Percentiles rank a stretch among this genome's conserved stretches.
Conservation (phyloP, 1,140 invertebrate species). For the Euschistus heros region DNA sequence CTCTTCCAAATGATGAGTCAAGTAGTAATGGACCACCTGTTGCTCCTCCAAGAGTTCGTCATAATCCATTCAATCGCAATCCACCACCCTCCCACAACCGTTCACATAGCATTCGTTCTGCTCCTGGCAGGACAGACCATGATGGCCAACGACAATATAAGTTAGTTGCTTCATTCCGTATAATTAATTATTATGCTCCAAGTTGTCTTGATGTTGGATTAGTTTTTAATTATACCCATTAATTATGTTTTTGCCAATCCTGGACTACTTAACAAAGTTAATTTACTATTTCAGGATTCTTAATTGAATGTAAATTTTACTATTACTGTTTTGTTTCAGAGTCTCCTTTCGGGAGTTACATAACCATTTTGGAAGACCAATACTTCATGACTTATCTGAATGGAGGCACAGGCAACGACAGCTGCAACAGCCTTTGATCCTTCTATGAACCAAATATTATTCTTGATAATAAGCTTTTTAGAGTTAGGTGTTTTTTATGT, state of each 20-base stretch:
- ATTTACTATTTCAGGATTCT: background rate
- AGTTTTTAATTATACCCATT: background rate
- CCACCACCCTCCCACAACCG: conserved; percentile 36
- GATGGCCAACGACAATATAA: conserved; percentile 25
- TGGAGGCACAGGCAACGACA: conserved; percentile 43
- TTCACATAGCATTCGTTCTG: conserved; percentile 44
- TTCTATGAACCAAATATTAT: conserved; percentile 18
- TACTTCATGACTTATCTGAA: conserved; percentile 53
- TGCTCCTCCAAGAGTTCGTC: conserved; percentile 51
- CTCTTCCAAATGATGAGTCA: conserved; percentile 19
- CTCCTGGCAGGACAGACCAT: conserved; percentile 40
- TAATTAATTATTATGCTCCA: too few species aligned
- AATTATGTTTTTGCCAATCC: background rate
- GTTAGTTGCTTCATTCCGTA: conserved; percentile 18
- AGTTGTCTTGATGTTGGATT: background rate
- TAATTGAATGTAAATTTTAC: background rate
- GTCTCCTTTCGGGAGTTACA: conserved; percentile 60
- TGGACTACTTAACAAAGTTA: conserved; percentile 13
- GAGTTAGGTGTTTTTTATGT: too few species aligned
- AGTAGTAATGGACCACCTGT: conserved; percentile 39
- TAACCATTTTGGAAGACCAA: conserved; percentile 52
- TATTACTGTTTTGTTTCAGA: conserved; percentile 31
- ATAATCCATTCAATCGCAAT: conserved; percentile 54
- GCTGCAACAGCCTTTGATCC: conserved; percentile 26
- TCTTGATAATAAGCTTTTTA: too few species aligned